Percentiles rank a stretch among this genome's conserved stretches.
Evolutionary conservation across 2,888 invertebrate species (phyloP).

Genomic region (Hyposoter didymator): DNA sequence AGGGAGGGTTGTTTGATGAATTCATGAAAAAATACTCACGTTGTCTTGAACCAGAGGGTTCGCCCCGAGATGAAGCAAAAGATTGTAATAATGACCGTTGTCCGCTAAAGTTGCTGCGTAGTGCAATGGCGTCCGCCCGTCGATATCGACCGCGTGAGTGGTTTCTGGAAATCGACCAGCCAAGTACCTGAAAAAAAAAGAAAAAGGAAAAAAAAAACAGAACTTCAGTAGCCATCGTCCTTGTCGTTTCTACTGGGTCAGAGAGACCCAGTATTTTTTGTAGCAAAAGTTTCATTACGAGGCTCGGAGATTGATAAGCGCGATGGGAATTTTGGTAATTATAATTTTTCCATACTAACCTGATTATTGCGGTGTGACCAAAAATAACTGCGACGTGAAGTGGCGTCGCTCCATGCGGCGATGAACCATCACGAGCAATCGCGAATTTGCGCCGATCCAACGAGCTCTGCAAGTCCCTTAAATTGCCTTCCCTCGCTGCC

Average conservation of each 20-base stretch:
- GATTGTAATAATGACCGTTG: slow-evolving; percentile 94
- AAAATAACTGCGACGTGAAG: slow-evolving; percentile 94
- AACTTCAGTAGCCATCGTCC: neutral
- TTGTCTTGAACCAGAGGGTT: slow-evolving; percentile 93
- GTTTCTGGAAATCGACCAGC: slow-evolving; percentile 95
- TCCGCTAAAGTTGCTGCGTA: slow-evolving; percentile 94
- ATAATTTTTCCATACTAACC: slow-evolving; percentile 71
- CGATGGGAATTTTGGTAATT: neutral
- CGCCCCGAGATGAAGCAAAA: slow-evolving; percentile 93
- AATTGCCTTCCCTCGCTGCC: slow-evolving; percentile 93
- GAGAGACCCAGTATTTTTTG: too few relatives aligned
- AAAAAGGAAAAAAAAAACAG: neutral
- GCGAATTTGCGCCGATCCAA: slow-evolving; percentile 96
- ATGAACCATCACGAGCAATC: slow-evolving; percentile 92
- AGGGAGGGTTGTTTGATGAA: slow-evolving; percentile 9
- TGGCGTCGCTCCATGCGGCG: slow-evolving; percentile 94
- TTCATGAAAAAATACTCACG: slow-evolving; percentile 85
- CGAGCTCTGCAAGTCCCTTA: slow-evolving; percentile 93
- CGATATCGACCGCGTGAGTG: slow-evolving; percentile 90
- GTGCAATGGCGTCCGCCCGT: slow-evolving; percentile 94
- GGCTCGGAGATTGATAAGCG: neutral
- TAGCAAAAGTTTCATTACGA: too few relatives aligned
- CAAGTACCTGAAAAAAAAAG: slow-evolving; percentile 85
- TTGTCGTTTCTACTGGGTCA: too few relatives aligned
- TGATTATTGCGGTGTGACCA: slow-evolving; percentile 88